These are phyloP conservation scores for Bombus polaris DNA, from an alignment of 1,140 invertebrate genomes.

Conservation along the genomic window DNA sequence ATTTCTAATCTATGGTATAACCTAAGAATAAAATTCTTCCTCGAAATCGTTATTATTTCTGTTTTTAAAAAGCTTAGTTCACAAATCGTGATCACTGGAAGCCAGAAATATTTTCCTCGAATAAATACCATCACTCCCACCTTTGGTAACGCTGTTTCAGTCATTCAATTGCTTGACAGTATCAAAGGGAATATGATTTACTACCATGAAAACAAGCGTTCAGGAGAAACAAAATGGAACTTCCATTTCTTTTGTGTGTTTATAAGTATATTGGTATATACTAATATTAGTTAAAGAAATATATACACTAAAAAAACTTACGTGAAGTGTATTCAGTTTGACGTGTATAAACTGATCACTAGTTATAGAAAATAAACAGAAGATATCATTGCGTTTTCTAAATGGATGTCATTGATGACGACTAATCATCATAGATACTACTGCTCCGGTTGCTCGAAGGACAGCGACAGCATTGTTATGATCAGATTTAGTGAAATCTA, in stretches of 20 bases:
- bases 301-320: slow-evolving; percentile 46
- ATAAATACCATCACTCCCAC: slow-evolving; percentile 24
- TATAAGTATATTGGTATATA: not conserved
- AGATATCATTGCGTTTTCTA: slow-evolving; percentile 33
- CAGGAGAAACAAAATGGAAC: slow-evolving; percentile 19
- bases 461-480: slow-evolving; percentile 83
- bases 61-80: not conserved
- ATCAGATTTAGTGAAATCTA: slow-evolving; percentile 85
- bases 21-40: slow-evolving; percentile 21
- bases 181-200: slow-evolving; percentile 16
- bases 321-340: slow-evolving; percentile 57
- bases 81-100: slow-evolving; percentile 18
- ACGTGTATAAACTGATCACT: slow-evolving; percentile 38
- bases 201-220: slow-evolving; percentile 38
- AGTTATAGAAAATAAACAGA: slow-evolving; percentile 46
- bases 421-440: slow-evolving; percentile 84
- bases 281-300: slow-evolving; percentile 32
- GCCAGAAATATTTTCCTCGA: slow-evolving; percentile 19
- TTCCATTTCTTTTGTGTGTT: not conserved
- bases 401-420: slow-evolving; percentile 76
- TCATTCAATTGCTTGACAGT: slow-evolving; percentile 18
- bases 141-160: slow-evolving; percentile 53
- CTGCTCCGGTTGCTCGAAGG: slow-evolving; percentile 81
- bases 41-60: not conserved
- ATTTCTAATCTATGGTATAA: slow-evolving; percentile 32